phyloP scores from a whole-genome alignment of 2,113 vertebrate genomes.

The Chaetodon trifascialis region DNA sequence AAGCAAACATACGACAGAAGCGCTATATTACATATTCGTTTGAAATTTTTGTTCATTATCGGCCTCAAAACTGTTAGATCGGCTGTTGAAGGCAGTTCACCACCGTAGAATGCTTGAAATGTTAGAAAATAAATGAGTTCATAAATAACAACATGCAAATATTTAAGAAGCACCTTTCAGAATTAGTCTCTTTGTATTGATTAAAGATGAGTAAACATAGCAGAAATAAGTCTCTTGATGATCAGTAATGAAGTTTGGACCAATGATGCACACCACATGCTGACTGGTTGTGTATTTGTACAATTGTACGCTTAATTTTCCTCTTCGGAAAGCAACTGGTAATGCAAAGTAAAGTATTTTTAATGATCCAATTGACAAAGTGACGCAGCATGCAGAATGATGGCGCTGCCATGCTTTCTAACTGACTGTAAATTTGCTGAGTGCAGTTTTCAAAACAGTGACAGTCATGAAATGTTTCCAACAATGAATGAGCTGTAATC shows the following conservation, averaged over 20 bases:
- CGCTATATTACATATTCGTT: not conserved
- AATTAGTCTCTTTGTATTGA: not conserved
- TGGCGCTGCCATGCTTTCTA: not conserved
- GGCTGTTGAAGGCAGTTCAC: not conserved
- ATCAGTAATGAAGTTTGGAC: not conserved
- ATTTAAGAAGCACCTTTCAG: too few species aligned
- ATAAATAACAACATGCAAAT: not conserved
- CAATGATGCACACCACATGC: not conserved
- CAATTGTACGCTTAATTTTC: not conserved
- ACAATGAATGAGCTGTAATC: not conserved
- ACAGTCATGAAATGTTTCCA: not conserved
- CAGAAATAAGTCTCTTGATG: not conserved
- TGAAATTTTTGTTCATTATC: slow-evolving; percentile 5
- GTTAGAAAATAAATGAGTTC: not conserved
- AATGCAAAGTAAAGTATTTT: not conserved
- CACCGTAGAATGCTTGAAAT: not conserved
- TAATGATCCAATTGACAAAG: not conserved
- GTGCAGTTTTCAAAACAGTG: not conserved
- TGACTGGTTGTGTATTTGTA: not conserved
- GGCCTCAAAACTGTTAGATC: not conserved
- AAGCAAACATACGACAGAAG: not conserved
- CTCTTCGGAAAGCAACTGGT: not conserved
- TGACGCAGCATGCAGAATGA: slow-evolving; percentile 4
- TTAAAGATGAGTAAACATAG: not conserved
- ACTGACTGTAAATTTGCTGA: not conserved